Percentiles rank a stretch among this genome's conserved stretches.
phyloP scores from a whole-genome alignment of 2,797 vertebrate genomes.

The Anguilla marmorata region DNA sequence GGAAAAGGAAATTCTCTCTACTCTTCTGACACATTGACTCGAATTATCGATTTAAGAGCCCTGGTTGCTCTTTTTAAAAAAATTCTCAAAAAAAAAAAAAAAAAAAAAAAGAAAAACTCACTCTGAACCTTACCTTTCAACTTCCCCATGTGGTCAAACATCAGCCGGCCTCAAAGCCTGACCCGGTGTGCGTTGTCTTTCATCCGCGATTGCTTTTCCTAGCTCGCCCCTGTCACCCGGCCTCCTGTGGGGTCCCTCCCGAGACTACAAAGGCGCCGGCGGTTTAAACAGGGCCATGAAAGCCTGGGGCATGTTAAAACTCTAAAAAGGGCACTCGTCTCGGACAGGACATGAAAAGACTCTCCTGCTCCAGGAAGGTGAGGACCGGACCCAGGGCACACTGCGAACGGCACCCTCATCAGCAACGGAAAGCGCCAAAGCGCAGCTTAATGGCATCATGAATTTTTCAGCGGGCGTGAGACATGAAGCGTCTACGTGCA shows the following conservation, averaged over 20 bases:
- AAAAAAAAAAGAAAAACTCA: background rate
- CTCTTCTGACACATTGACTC: background rate
- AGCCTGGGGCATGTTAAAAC: slow-evolving; percentile 45
- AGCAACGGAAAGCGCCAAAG: slow-evolving; percentile 66
- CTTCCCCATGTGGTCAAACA: slow-evolving; percentile 10
- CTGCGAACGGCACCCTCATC: slow-evolving; percentile 54
- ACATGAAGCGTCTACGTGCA: slow-evolving; percentile 60
- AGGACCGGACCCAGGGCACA: slow-evolving; percentile 40
- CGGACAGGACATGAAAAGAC: slow-evolving; percentile 27
- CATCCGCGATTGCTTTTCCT: slow-evolving; percentile 38
- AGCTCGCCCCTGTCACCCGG: slow-evolving; percentile 43
- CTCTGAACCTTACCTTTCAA: background rate
- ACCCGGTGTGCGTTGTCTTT: slow-evolving; percentile 34
- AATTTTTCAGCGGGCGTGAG: slow-evolving; percentile 66
- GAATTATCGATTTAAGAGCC: slow-evolving; percentile 1
- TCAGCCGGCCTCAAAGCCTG: slow-evolving; percentile 1
- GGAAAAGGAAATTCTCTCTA: slow-evolving; percentile 13
- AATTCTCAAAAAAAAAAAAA: too few relatives aligned
- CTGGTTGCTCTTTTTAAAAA: background rate
- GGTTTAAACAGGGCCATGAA: slow-evolving; percentile 31
- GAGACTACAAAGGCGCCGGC: slow-evolving; percentile 36
- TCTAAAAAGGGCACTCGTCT: slow-evolving; percentile 43
- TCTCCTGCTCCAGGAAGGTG: slow-evolving; percentile 14
- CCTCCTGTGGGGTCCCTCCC: slow-evolving; percentile 38
- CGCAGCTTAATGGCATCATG: slow-evolving; percentile 60